Conservation (phyloP, 2,113 vertebrate species). For the Eubucco bourcierii region DNA sequence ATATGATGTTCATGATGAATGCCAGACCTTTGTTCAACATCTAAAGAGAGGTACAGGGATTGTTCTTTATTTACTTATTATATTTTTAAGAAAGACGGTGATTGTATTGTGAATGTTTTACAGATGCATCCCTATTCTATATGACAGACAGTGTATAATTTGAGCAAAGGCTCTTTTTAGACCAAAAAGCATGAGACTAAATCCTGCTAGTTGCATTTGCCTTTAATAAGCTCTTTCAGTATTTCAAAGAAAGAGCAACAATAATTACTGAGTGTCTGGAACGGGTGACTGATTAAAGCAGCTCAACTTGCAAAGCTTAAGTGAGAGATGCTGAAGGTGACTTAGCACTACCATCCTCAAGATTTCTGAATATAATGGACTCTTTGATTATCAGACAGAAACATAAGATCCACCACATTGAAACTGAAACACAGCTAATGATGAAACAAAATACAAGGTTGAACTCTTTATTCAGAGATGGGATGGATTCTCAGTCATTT, state of each 20-base stretch:
- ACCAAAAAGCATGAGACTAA: neutral
- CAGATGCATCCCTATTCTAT: neutral
- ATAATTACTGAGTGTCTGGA: neutral
- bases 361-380: neutral
- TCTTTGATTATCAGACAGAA: neutral
- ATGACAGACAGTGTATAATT: neutral
- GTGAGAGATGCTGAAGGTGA: neutral
- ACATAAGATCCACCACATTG: neutral
- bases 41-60: neutral
- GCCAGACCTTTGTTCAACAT: neutral
- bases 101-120: neutral
- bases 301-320: neutral
- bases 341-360: neutral
- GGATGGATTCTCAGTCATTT: neutral
- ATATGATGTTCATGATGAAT: neutral
- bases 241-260: slow-evolving; percentile 2
- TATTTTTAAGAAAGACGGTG: neutral
- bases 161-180: neutral
- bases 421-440: neutral
- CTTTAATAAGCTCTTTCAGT: neutral
- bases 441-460: neutral
- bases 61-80: neutral
- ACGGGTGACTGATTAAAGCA: neutral
- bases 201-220: neutral
- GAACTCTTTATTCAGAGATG: neutral